A percentile compares a stretch with the other conserved stretches of the same genome.
Evolutionary conservation across 2,113 vertebrate genomes (phyloP).

Genomic region (Sapayoa aenigma): DNA sequence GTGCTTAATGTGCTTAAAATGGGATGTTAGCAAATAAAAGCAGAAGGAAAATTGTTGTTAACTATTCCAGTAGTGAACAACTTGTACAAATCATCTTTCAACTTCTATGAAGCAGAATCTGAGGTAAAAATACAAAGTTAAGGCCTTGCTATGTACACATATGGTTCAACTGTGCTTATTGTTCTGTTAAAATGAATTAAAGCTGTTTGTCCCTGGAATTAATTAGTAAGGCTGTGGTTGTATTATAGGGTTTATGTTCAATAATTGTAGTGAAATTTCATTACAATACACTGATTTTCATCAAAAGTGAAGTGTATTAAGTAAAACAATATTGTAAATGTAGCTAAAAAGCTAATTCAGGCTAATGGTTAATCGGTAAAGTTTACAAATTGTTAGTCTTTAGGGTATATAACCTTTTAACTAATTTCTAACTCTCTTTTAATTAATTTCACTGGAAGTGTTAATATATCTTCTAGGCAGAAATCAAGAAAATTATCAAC

Average conservation of each 20-base stretch:
- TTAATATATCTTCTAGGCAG: not conserved
- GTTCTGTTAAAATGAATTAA: not conserved
- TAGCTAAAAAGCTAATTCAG: not conserved
- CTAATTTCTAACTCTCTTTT: not conserved
- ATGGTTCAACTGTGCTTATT: not conserved
- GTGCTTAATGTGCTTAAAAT: not conserved
- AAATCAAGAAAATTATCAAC: not conserved
- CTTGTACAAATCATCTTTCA: not conserved
- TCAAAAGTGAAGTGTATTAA: not conserved
- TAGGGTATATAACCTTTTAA: not conserved
- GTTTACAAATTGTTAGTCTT: not conserved
- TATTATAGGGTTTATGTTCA: not conserved
- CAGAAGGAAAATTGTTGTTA: not conserved
- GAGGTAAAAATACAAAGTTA: not conserved
- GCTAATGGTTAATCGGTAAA: not conserved
- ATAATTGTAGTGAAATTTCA: not conserved
- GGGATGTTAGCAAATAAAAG: not conserved
- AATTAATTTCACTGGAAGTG: not conserved
- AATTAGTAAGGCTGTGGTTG: not conserved
- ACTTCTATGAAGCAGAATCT: not conserved
- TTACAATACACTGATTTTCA: not conserved
- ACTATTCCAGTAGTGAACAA: not conserved
- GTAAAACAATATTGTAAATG: not conserved
- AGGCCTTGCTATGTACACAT: not conserved
- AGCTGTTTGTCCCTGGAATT: not conserved